These are phyloP conservation scores for Alcedo atthis DNA, from an alignment of 2,797 vertebrate species.

Conservation along the genomic window DNA sequence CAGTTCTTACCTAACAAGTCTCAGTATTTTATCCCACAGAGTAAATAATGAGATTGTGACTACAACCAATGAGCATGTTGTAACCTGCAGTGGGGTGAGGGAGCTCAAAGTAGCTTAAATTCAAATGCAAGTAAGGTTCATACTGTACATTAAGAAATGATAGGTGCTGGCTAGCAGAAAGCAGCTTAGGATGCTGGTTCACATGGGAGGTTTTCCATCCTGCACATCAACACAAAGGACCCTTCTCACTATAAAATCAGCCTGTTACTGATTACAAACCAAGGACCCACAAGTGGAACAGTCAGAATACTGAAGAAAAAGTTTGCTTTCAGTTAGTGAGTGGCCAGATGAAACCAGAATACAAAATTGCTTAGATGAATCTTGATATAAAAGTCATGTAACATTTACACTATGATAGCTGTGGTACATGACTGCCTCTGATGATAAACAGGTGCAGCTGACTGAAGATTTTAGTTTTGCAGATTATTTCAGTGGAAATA, in stretches of 20 bases:
- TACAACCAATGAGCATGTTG: not conserved
- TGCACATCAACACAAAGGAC: not conserved
- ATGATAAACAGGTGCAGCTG: not conserved
- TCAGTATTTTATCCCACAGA: not conserved
- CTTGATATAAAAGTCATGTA: not conserved
- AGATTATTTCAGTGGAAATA: not conserved
- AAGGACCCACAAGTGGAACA: not conserved
- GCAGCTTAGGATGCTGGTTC: not conserved
- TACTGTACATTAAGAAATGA: not conserved
- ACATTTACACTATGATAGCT: not conserved
- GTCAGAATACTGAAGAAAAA: not conserved
- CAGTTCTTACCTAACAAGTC: not conserved
- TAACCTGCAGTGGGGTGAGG: not conserved
- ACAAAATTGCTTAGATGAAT: not conserved
- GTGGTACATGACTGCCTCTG: not conserved
- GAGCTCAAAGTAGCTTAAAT: not conserved
- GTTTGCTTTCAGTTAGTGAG: not conserved
- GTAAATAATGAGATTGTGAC: not conserved
- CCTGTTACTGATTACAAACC: not conserved
- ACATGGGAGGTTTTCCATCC: not conserved
- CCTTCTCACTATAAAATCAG: not conserved
- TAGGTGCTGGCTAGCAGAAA: not conserved
- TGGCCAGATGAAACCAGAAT: not conserved
- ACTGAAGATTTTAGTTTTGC: not conserved
- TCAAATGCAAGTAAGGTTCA: not conserved